Evolutionary conservation across 2,113 vertebrate species (phyloP).

Genomic region (Ictalurus furcatus): DNA sequence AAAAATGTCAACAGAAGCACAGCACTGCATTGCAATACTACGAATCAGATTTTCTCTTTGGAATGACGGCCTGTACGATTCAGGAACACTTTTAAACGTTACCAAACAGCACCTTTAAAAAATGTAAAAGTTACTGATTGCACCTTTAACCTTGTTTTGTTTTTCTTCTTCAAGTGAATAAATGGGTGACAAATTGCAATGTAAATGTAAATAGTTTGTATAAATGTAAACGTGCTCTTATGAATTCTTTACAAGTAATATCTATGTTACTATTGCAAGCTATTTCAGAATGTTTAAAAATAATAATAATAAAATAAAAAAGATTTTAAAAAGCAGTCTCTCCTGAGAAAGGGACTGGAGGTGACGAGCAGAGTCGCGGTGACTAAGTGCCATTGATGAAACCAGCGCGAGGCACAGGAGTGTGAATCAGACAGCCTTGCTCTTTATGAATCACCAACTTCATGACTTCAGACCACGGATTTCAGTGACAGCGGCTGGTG

Average conservation of each 20-base stretch:
- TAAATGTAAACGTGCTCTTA: not conserved
- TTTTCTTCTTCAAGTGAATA: not conserved
- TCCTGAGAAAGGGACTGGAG: not conserved
- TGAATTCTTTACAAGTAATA: not conserved
- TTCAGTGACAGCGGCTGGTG: not conserved
- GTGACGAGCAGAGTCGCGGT: not conserved
- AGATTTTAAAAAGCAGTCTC: not conserved
- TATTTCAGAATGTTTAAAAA: not conserved
- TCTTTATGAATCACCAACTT: constrained; percentile 14
- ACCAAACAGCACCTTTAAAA: not conserved
- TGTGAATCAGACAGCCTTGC: constrained; percentile 22
- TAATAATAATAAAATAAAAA: no score
- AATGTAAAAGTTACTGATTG: not conserved
- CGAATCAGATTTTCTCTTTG: not conserved
- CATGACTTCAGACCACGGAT: not conserved
- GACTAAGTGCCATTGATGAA: constrained; percentile 29
- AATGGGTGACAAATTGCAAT: not conserved
- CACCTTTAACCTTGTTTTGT: not conserved
- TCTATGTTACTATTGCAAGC: not conserved
- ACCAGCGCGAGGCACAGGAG: not conserved
- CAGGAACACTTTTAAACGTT: not conserved
- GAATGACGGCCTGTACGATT: not conserved
- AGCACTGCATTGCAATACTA: not conserved
- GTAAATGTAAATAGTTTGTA: not conserved
- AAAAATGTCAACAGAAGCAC: not conserved